These are phyloP conservation scores for Callinectes sapidus DNA, from an alignment of 2,888 invertebrate species.

Conservation along the genomic window DNA sequence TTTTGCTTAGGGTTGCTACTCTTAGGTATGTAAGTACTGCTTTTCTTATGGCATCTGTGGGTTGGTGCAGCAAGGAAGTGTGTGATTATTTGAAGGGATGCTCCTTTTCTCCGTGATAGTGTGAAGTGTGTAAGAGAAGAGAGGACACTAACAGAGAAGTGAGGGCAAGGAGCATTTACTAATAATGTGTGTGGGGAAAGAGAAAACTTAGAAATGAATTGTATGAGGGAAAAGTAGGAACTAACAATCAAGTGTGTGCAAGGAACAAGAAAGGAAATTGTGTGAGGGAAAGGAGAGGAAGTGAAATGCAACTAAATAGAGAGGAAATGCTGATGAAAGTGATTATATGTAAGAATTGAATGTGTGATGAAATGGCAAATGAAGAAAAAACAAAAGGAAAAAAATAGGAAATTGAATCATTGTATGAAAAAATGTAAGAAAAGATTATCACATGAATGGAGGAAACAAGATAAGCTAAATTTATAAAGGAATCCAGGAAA, in stretches of 20 bases:
- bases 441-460: not conserved
- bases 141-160: no score
- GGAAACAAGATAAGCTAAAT: not conserved
- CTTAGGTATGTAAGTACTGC: not conserved
- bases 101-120: not conserved
- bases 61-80: not conserved
- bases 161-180: no score
- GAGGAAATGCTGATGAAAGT: not conserved
- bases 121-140: not conserved
- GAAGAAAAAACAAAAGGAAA: not conserved
- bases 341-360: not conserved
- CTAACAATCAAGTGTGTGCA: not conserved
- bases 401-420: not conserved
- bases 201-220: not conserved
- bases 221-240: not conserved
- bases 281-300: not conserved
- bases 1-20: conserved; percentile 3
- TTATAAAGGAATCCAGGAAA: not conserved
- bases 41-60: not conserved
- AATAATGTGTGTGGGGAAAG: not conserved
- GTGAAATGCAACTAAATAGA: not conserved
- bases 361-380: no score
- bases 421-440: not conserved
- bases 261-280: not conserved
- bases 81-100: not conserved